These are phyloP conservation scores for Linnaemya tessellans DNA, from an alignment of 2,888 invertebrate species.

Conservation along the genomic window DNA sequence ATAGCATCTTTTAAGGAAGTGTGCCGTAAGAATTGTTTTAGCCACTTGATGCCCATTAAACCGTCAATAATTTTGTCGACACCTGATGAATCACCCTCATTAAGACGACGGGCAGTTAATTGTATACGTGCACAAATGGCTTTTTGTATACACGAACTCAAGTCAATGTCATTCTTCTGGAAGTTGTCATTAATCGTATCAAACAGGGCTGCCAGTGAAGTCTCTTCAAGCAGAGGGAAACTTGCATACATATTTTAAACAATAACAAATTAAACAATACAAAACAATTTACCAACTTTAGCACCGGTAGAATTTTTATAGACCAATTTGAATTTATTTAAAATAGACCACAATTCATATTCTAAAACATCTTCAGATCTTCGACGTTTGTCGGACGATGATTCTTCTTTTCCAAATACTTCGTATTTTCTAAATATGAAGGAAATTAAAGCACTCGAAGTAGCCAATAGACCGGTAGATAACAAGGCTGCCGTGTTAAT, in stretches of 20 bases:
- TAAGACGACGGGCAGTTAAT: constrained; percentile 77
- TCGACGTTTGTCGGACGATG: constrained; percentile 18
- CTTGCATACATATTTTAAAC: background rate
- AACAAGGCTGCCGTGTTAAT: constrained; percentile 78
- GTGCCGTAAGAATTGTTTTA: constrained; percentile 83
- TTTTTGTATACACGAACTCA: constrained; percentile 86
- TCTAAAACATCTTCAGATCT: constrained; percentile 56
- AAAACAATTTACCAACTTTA: constrained; percentile 75
- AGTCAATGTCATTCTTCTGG: constrained; percentile 85
- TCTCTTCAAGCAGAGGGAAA: constrained; percentile 74
- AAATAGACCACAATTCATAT: constrained; percentile 62
- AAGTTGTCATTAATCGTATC: constrained; percentile 85
- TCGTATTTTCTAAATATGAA: constrained; percentile 54
- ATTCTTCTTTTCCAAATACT: background rate
- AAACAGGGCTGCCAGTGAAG: constrained; percentile 78
- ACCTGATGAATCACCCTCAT: constrained; percentile 82
- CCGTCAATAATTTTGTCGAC: constrained; percentile 85
- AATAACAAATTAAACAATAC: background rate
- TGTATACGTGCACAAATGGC: constrained; percentile 85
- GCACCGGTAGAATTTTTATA: constrained; percentile 77
- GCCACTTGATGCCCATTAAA: constrained; percentile 83
- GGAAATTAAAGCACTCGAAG: constrained; percentile 73
- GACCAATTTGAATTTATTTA: constrained; percentile 78
- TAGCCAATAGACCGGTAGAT: constrained; percentile 76
- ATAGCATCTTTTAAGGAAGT: constrained; percentile 85